These are phyloP conservation scores for Lasioglossum leucozonium DNA, from an alignment of 2,888 invertebrate genomes.

Conservation along the genomic window DNA sequence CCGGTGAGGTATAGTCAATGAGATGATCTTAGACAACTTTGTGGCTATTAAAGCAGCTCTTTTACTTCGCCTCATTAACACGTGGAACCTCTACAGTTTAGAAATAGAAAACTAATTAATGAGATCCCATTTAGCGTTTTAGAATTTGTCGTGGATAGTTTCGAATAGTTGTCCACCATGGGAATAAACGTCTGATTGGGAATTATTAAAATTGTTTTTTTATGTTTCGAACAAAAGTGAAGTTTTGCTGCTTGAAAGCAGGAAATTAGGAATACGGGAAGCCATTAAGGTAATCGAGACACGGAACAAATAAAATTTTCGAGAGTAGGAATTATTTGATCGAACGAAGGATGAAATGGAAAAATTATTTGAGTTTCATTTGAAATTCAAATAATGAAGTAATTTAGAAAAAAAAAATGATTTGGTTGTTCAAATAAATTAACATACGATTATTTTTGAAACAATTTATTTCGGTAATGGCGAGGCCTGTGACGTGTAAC, in stretches of 20 bases:
- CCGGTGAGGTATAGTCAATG: background rate
- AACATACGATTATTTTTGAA: background rate
- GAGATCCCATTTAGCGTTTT: background rate
- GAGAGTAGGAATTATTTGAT: background rate
- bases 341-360: too few relatives aligned
- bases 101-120: background rate
- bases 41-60: background rate
- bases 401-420: too few relatives aligned
- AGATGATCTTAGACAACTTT: background rate
- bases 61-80: background rate
- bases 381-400: too few relatives aligned
- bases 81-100: background rate
- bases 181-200: background rate
- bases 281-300: too few relatives aligned
- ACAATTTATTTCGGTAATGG: background rate
- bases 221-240: background rate
- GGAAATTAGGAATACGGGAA: background rate
- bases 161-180: background rate
- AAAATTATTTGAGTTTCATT: too few relatives aligned
- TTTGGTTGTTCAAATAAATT: too few relatives aligned
- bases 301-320: background rate
- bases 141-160: background rate
- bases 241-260: background rate
- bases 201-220: background rate
- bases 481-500: background rate